Conservation (phyloP, 53 echinoderm and acorn worm genomes). For the Paelopatides confundens region DNA sequence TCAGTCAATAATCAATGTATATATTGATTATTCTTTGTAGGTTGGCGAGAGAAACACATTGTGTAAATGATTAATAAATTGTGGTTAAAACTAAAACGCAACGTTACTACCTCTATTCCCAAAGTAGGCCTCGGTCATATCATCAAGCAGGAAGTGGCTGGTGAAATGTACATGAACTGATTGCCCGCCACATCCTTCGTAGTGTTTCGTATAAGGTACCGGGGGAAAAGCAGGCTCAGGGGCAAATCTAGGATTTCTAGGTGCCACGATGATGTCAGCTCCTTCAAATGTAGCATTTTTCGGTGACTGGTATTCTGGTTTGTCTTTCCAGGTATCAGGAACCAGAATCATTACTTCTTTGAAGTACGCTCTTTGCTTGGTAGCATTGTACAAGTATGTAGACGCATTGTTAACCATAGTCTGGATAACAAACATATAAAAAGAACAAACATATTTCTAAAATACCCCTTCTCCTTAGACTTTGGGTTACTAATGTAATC, state of each 20-base stretch:
- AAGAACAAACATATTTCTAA: too few relatives aligned
- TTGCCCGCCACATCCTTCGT: slow-evolving; percentile 69
- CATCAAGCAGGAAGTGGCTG: slow-evolving; percentile 42
- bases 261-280: slow-evolving; percentile 74
- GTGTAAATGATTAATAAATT: too few relatives aligned
- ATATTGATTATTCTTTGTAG: too few relatives aligned
- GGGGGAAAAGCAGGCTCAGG: slow-evolving; percentile 15
- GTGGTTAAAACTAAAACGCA: too few relatives aligned
- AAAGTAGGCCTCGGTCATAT: background rate
- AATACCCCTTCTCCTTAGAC: too few relatives aligned
- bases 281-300: slow-evolving; percentile 69
- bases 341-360: slow-evolving; percentile 66
- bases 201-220: slow-evolving; percentile 67
- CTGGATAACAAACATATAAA: too few relatives aligned
- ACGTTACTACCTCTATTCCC: background rate
- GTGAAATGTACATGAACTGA: slow-evolving; percentile 64
- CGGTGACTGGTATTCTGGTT: slow-evolving; percentile 63
- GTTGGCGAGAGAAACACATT: too few relatives aligned
- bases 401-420: slow-evolving; percentile 38
- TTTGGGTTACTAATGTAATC: too few relatives aligned
- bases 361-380: slow-evolving; percentile 66
- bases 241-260: slow-evolving; percentile 73
- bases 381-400: slow-evolving; percentile 63
- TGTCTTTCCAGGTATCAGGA: slow-evolving; percentile 61
- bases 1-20: too few relatives aligned